Percentiles rank a stretch among this genome's conserved stretches.
These are phyloP conservation scores for Caenorhabditis latens DNA, from an alignment of 1,140 invertebrate species.

Conservation along the genomic window DNA sequence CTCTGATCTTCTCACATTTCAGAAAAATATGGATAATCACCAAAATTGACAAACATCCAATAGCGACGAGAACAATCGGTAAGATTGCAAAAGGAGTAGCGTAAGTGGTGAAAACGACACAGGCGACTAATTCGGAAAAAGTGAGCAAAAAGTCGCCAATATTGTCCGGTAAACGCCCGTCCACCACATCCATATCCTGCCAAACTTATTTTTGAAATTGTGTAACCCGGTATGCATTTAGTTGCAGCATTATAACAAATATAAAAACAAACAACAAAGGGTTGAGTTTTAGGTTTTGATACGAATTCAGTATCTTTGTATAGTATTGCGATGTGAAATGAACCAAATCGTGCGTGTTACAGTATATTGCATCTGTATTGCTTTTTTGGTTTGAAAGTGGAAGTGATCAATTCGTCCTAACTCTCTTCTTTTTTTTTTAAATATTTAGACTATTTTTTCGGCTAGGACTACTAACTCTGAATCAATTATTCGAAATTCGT, in stretches of 20 bases:
- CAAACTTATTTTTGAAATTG: background rate
- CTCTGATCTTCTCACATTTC: too few relatives aligned
- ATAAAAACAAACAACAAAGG: background rate
- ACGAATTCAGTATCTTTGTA: background rate
- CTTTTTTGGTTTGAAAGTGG: background rate
- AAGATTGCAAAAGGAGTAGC: constrained; percentile 11
- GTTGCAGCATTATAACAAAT: too few relatives aligned
- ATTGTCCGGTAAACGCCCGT: constrained; percentile 47
- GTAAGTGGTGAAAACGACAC: constrained; percentile 39
- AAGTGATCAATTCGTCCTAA: constrained; percentile 29
- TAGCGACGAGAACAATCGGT: constrained; percentile 30
- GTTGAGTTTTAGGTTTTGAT: background rate
- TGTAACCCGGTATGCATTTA: background rate
- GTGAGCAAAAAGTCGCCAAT: constrained; percentile 54
- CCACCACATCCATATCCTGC: constrained; percentile 59
- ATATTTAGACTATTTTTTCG: background rate
- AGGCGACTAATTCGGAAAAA: constrained; percentile 41
- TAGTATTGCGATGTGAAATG: background rate
- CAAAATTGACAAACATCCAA: constrained; percentile 39
- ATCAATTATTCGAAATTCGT: too few relatives aligned
- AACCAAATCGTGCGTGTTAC: constrained; percentile 15
- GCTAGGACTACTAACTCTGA: too few relatives aligned
- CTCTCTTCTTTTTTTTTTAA: constrained; percentile 14
- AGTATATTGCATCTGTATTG: background rate
- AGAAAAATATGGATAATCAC: constrained; percentile 19